A percentile compares a stretch with the other conserved stretches of the same genome.
Evolutionary conservation across 2,797 vertebrate species (phyloP).

Genomic region (Psittacula derbiana): DNA sequence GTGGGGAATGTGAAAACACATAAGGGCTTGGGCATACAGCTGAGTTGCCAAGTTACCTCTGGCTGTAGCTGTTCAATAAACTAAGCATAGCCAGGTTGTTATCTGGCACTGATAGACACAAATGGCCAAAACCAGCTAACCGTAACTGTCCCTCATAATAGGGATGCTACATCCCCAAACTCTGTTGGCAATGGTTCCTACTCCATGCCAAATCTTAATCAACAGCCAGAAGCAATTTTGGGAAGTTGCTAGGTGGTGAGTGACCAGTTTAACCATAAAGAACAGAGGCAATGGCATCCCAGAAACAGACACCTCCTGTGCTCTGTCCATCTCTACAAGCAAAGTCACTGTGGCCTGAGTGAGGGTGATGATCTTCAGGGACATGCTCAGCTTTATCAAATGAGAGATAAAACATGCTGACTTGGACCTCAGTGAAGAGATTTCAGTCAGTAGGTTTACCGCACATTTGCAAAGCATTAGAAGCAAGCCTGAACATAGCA

Average conservation of each 20-base stretch:
- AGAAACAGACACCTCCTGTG: not conserved
- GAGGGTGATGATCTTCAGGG: not conserved
- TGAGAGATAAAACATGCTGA: not conserved
- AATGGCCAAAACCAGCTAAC: not conserved
- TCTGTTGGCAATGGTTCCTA: not conserved
- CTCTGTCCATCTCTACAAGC: not conserved
- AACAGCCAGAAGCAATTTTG: not conserved
- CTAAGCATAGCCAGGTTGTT: not conserved
- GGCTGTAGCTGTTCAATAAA: not conserved
- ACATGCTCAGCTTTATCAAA: not conserved
- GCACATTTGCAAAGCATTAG: not conserved
- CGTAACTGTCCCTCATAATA: not conserved
- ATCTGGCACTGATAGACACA: not conserved
- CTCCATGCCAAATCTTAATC: not conserved
- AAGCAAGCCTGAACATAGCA: accelerated
- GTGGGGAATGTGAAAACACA: not conserved
- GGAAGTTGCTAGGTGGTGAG: not conserved
- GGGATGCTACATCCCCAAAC: not conserved
- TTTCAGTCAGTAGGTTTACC: not conserved
- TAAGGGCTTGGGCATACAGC: not conserved
- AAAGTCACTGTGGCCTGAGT: not conserved
- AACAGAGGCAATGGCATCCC: not conserved
- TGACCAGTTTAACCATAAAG: not conserved
- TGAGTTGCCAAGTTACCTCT: not conserved
- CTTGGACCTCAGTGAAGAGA: not conserved